These are phyloP conservation scores for Rhinella marina DNA, from an alignment of 2,797 vertebrate genomes.

Conservation along the genomic window DNA sequence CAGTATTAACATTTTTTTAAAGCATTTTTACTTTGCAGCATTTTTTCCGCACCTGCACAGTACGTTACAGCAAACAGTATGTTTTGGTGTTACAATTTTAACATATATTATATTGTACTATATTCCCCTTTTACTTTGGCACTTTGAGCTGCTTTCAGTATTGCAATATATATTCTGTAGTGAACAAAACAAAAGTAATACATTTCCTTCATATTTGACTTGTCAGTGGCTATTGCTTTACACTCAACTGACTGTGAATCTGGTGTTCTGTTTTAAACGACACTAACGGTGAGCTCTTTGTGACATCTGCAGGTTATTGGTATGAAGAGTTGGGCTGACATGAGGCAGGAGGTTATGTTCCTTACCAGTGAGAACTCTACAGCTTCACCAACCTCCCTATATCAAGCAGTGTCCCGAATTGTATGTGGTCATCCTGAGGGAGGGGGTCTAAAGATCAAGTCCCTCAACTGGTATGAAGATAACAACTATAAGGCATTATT, in stretches of 20 bases:
- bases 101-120: no score
- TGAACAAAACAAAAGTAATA: background rate
- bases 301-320: constrained; percentile 71
- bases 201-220: background rate
- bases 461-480: constrained; percentile 98
- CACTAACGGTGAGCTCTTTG: background rate
- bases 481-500: constrained; percentile 96
- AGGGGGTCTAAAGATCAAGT: constrained; percentile 95
- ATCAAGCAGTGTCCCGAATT: constrained; percentile 91
- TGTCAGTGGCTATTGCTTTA: background rate
- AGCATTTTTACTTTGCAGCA: no score
- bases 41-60: no score
- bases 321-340: constrained; percentile 92
- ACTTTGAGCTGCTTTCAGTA: no score
- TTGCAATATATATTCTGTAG: background rate
- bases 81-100: no score
- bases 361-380: constrained; percentile 82
- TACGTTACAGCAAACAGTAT: no score
- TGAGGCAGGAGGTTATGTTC: constrained; percentile 91
- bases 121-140: no score
- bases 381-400: constrained; percentile 85
- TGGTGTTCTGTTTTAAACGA: no score
- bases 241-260: background rate
- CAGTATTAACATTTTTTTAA: no score
- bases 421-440: constrained; percentile 94